Percentiles rank a stretch among this genome's conserved stretches.
phyloP scores from a whole-genome alignment of 2,888 invertebrate species.

The Hypomecis atomaria region DNA sequence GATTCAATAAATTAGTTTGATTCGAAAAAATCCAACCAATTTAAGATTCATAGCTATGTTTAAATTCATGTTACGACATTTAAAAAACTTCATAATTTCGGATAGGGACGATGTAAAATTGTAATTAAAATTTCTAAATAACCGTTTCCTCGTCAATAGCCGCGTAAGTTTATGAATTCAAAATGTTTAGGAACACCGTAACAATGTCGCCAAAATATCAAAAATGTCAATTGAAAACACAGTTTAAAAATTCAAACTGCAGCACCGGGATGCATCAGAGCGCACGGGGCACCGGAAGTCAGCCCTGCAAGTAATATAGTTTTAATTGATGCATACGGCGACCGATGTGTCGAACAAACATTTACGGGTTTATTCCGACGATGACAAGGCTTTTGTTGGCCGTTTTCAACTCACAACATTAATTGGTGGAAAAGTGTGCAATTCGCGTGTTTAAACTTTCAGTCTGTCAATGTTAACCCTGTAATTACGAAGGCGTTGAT shows the following conservation, averaged over 20 bases:
- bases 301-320: conserved; percentile 75
- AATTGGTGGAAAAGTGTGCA: conserved; percentile 80
- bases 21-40: too few species aligned
- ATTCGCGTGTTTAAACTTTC: conserved; percentile 74
- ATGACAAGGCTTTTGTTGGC: conserved; percentile 73
- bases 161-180: too few species aligned
- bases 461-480: conserved; percentile 72
- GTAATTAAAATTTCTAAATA: too few species aligned
- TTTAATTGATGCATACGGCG: conserved; percentile 80
- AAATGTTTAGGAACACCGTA: neutral
- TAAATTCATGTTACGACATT: too few species aligned
- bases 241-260: conserved; percentile 32
- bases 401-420: conserved; percentile 74
- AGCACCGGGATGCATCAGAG: conserved; percentile 41
- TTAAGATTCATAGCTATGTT: too few species aligned
- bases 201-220: conserved; percentile 12
- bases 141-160: too few species aligned
- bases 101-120: too few species aligned
- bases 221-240: conserved; percentile 13
- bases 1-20: too few species aligned
- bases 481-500: conserved; percentile 71
- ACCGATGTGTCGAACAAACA: conserved; percentile 78
- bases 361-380: conserved; percentile 71
- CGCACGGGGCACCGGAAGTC: conserved; percentile 64
- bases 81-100: too few species aligned